Base-by-base conservation (phyloP, 92 coral and sea anemone species). In the Zoanthus gigantus region DNA sequence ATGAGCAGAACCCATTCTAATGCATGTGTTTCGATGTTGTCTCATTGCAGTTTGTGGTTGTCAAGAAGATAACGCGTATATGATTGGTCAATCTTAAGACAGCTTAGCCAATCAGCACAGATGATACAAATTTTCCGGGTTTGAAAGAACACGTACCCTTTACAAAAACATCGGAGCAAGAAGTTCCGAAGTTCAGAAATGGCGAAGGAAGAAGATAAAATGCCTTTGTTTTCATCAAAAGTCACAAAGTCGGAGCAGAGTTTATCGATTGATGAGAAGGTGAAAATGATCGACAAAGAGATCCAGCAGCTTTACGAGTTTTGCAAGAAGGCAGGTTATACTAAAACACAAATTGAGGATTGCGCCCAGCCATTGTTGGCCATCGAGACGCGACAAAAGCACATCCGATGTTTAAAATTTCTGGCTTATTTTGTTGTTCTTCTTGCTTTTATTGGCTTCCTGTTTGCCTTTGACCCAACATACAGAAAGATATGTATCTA, bases 361-460 rank as follows among this genome's bases (percentile, higher is more conserved):
- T 97, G 98, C 63, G 98, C 99, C 23, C 90, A 92, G 32, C 99
- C 99, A 9, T 65, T 97, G 48, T 93, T 97, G 8, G 94, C 85
- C 30, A 79, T 94, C 13, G 86, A 90, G 28, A 88, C 83, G 50
- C 81, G 90, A 18, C 93, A 91, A 78, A 89, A 79, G 66, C 89
- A 83, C 85, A 92, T 89, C 92, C 90, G 88, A 58, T 95, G 98
- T 95, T 68, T 96, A 50, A 89, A 86, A 60, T 54, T 92, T 61
- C 76, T 97, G 78, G 89, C 89, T 54, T 94, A 66, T 54, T 84
- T 92, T 54, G 92, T 90, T 0, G 14, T 94, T 16, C 14, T 91
- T 5, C 88, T 91, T 10, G 97, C 92, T 42, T 88, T 97, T 53
- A 68, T 97, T 76, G 96, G 92, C 28, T 78, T 90, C 68, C 29